Percentiles rank a stretch among this genome's conserved stretches.
Evolutionary conservation across 37 sponge, comb jelly and placozoan species (phyloP).

Genomic region (Halisarca cf. caerulea): DNA sequence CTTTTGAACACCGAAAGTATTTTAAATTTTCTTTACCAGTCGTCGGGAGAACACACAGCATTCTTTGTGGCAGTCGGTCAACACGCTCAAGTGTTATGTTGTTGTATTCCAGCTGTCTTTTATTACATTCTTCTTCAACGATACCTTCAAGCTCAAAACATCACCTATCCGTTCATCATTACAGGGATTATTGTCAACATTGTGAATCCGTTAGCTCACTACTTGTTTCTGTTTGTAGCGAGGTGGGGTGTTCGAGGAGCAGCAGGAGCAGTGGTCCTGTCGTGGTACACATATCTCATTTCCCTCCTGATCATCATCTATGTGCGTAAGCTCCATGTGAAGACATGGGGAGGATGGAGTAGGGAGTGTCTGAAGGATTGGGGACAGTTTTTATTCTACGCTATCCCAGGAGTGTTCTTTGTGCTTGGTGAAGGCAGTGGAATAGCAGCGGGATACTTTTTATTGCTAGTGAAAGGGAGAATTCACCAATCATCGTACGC

Average conservation of each 20-base stretch:
- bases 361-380: no score
- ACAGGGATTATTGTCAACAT: constrained; percentile 11
- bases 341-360: no score
- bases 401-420: neutral
- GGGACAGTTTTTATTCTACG: no score
- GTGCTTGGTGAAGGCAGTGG: no score
- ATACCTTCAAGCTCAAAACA: constrained; percentile 66
- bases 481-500: no score
- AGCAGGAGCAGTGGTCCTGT: neutral
- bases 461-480: no score
- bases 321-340: no score
- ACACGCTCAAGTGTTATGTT: neutral
- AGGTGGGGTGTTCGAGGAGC: no score
- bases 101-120: neutral
- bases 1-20: constrained; percentile 62
- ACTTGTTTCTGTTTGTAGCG: no score
- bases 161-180: constrained; percentile 38
- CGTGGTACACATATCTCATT: neutral
- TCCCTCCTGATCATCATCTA: no score
- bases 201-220: constrained; percentile 21
- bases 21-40: constrained; percentile 44
- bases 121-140: constrained; percentile 33
- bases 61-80: constrained; percentile 20
- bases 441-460: no score
- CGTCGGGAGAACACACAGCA: constrained; percentile 59